Evolutionary conservation across 2,888 invertebrate species (phyloP).

Genomic region (Hirtodrosophila trivittata): DNA sequence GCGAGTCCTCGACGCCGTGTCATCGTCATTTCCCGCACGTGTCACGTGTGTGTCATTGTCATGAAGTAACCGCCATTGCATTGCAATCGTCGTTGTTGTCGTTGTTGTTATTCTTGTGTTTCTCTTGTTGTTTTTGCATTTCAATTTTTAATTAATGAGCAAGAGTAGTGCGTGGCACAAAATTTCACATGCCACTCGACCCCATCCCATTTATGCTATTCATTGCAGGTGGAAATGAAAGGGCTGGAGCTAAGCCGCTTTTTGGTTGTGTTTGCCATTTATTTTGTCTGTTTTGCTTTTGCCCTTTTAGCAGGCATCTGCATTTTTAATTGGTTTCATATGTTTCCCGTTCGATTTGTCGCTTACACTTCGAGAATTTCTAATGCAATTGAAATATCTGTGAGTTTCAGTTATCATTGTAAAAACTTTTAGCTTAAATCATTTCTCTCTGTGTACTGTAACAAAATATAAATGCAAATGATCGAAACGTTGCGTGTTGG

Average conservation of each 20-base stretch:
- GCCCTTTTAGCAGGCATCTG: conserved; percentile 43
- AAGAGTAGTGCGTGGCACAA: conserved; percentile 36
- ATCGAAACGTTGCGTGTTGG: too few species aligned
- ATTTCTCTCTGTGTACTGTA: too few species aligned
- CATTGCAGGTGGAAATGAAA: conserved; percentile 32
- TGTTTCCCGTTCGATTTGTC: conserved; percentile 21
- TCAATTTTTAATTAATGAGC: conserved; percentile 74
- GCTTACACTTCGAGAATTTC: conserved; percentile 12
- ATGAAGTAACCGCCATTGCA: conserved; percentile 49
- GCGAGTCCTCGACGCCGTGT: conserved; percentile 46
- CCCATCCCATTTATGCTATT: background rate
- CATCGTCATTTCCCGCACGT: conserved; percentile 57
- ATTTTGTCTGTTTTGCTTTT: conserved; percentile 32
- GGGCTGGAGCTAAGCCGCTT: conserved; percentile 51
- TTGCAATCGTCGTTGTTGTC: conserved; percentile 40
- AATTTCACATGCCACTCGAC: conserved; percentile 32
- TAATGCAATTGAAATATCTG: background rate
- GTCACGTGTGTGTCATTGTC: conserved; percentile 58
- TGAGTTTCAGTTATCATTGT: too few species aligned
- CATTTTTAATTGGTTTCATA: conserved; percentile 56
- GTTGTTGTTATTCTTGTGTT: conserved; percentile 4
- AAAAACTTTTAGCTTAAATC: too few species aligned
- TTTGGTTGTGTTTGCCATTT: conserved; percentile 53
- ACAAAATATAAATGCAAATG: too few species aligned
- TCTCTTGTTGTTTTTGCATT: conserved; percentile 19